phyloP scores from a whole-genome alignment of 2,113 vertebrate species.

The Corvus hawaiiensis region DNA sequence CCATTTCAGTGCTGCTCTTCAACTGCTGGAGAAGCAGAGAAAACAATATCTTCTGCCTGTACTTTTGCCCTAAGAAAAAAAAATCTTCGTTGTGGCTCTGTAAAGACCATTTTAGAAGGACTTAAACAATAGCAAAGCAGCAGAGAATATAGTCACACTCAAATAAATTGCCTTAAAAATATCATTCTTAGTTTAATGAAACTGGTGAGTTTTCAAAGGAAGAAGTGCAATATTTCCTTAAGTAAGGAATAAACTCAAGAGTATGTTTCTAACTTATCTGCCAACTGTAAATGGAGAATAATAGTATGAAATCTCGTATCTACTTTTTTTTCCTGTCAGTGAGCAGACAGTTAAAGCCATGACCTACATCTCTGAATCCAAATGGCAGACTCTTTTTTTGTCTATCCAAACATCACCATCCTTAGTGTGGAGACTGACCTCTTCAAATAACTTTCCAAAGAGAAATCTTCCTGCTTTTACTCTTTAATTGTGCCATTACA shows the following conservation, averaged over 20 bases:
- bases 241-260: neutral
- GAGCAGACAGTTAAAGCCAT: conserved; percentile 2
- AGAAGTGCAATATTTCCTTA: neutral
- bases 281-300: neutral
- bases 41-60: neutral
- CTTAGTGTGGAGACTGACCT: neutral
- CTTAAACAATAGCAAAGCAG: conserved; percentile 2
- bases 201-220: neutral
- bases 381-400: neutral
- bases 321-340: neutral
- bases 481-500: neutral
- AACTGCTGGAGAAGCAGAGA: neutral
- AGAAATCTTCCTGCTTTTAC: conserved; percentile 17
- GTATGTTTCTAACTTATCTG: neutral
- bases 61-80: neutral
- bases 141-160: neutral
- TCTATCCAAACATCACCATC: neutral
- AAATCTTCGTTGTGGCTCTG: neutral
- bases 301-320: neutral
- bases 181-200: neutral
- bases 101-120: neutral
- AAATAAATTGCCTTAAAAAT: conserved; percentile 14
- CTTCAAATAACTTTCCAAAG: conserved; percentile 4
- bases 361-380: conserved; percentile 23
- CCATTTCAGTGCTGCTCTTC: neutral